Evolutionary conservation across 2,888 invertebrate genomes (phyloP).

Genomic region (Palloptera scutellata): DNA sequence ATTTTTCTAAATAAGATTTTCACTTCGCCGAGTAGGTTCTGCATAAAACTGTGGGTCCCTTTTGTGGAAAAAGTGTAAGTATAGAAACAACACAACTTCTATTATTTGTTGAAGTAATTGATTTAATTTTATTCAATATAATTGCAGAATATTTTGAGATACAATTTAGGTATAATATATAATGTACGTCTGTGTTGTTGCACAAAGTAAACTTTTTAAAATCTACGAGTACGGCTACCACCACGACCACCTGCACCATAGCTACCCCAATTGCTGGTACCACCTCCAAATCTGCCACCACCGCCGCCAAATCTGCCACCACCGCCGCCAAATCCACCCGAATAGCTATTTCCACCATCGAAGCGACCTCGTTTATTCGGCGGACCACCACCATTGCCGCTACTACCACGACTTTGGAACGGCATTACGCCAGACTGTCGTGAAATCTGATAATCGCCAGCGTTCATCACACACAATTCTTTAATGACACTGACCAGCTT

Average conservation of each 20-base stretch:
- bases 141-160: no score
- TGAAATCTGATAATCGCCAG: slow-evolving; percentile 76
- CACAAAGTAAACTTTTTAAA: slow-evolving; percentile 27
- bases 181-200: no score
- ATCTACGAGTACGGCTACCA: slow-evolving; percentile 39
- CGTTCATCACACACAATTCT: slow-evolving; percentile 78
- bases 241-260: slow-evolving; percentile 19
- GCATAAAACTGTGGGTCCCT: no score
- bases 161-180: no score
- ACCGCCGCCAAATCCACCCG: slow-evolving; percentile 41
- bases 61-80: no score
- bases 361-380: slow-evolving; percentile 45
- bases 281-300: slow-evolving; percentile 23
- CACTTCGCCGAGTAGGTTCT: no score
- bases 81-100: no score
- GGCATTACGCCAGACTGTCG: slow-evolving; percentile 65
- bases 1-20: no score
- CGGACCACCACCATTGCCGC: slow-evolving; percentile 41
- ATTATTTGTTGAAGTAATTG: no score
- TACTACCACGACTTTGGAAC: slow-evolving; percentile 50
- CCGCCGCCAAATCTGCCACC: slow-evolving; percentile 36
- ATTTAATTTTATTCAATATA: no score
- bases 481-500: slow-evolving; percentile 76
- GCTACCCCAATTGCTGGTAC: slow-evolving; percentile 13
- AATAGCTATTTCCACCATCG: slow-evolving; percentile 43